These are phyloP conservation scores for Bufo bufo DNA, from an alignment of 2,113 vertebrate genomes.

Conservation along the genomic window DNA sequence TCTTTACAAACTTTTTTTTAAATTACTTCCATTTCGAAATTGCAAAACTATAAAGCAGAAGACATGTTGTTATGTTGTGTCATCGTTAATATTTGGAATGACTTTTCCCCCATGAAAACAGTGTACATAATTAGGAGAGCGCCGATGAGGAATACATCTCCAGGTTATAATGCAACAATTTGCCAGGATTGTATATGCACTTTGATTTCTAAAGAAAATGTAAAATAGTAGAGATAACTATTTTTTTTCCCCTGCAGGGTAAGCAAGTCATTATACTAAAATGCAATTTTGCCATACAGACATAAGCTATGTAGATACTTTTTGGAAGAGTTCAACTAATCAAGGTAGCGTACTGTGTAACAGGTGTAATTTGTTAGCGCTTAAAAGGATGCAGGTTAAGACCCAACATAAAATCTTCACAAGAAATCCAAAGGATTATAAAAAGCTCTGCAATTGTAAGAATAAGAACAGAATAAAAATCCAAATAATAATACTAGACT, in stretches of 20 bases:
- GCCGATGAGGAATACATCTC: background rate
- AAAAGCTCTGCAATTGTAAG: background rate
- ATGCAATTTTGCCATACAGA: background rate
- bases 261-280: conserved; percentile 22
- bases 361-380: background rate
- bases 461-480: background rate
- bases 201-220: conserved; percentile 13
- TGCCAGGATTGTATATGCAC: background rate
- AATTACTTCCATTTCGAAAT: background rate
- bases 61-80: background rate
- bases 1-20: background rate
- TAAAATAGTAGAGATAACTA: conserved; percentile 31
- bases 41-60: background rate
- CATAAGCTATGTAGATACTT: background rate
- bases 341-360: background rate
- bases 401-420: background rate
- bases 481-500: background rate
- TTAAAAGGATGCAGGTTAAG: conserved; percentile 8
- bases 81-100: background rate
- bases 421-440: background rate
- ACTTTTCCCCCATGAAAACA: background rate
- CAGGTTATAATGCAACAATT: conserved; percentile 16
- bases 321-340: conserved; percentile 5
- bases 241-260: conserved; percentile 22
- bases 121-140: background rate